Percentiles rank a stretch among this genome's conserved stretches.
These are phyloP conservation scores for Cyphomyrus discorhynchus DNA, from an alignment of 2,113 vertebrate genomes.

Conservation along the genomic window DNA sequence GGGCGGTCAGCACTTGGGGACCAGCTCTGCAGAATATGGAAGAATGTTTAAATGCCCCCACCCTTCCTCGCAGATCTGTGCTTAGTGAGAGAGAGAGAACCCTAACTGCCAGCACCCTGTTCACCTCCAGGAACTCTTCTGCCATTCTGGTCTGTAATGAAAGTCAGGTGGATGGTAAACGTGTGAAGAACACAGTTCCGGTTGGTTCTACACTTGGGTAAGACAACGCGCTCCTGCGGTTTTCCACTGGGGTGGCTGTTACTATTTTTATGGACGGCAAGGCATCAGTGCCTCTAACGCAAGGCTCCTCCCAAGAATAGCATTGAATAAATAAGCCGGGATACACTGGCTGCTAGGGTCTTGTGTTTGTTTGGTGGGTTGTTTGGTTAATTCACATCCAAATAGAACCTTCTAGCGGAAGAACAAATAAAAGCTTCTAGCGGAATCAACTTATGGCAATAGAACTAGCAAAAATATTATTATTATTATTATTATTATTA, in stretches of 20 bases:
- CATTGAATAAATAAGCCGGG: neutral
- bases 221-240: neutral
- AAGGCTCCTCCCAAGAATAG: conserved; percentile 10
- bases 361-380: neutral
- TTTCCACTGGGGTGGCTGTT: neutral
- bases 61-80: neutral
- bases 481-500: no score
- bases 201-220: neutral
- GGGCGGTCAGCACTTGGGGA: neutral
- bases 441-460: neutral
- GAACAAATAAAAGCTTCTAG: neutral
- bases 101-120: neutral
- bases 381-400: neutral
- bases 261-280: conserved; percentile 1
- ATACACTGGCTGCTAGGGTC: neutral
- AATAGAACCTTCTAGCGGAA: no score
- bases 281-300: neutral
- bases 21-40: neutral
- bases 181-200: neutral
- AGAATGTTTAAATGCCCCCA: neutral
- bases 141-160: neutral
- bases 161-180: neutral
- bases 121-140: neutral
- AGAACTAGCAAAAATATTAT: neutral
- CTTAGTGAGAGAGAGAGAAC: neutral